A percentile compares a stretch with the other conserved stretches of the same genome.
Conservation (phyloP, 2,888 invertebrate species). For the Cataglyphis rosenhaueri region DNA sequence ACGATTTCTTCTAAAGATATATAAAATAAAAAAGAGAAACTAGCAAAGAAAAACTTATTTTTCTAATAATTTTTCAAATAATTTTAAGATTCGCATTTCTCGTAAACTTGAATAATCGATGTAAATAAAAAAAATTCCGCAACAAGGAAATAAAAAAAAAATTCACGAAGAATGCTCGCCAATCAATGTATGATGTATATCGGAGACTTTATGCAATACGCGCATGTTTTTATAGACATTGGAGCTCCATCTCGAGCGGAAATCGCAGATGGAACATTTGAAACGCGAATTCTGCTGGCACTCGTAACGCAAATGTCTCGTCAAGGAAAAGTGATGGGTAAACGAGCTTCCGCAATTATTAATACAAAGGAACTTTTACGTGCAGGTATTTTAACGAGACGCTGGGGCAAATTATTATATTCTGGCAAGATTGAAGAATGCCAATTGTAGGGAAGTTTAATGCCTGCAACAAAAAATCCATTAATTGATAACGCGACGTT, state of each 20-base stretch:
- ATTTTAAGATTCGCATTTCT: background rate
- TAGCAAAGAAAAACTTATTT: background rate
- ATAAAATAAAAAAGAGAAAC: background rate
- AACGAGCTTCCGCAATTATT: slow-evolving; percentile 71
- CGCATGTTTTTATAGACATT: slow-evolving; percentile 79
- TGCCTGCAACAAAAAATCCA: slow-evolving; percentile 62
- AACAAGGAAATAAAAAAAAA: background rate
- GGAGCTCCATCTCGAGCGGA: slow-evolving; percentile 75
- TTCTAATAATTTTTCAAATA: background rate
- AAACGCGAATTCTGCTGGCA: slow-evolving; percentile 77
- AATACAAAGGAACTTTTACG: slow-evolving; percentile 53
- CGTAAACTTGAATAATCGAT: background rate
- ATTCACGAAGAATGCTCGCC: background rate
- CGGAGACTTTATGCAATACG: slow-evolving; percentile 61
- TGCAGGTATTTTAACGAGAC: background rate
- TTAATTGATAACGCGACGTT: slow-evolving; percentile 8
- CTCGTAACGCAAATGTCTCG: slow-evolving; percentile 67
- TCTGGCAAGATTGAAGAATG: background rate
- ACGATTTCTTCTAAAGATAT: background rate
- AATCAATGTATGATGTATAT: slow-evolving; percentile 44
- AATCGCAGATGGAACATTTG: slow-evolving; percentile 81
- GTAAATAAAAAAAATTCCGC: background rate
- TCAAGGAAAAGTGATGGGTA: slow-evolving; percentile 58
- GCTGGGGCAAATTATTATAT: background rate
- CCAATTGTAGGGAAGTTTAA: slow-evolving; percentile 26